These are phyloP conservation scores for Caracal caracal DNA, from an alignment of 2,113 vertebrate species.

Conservation along the genomic window DNA sequence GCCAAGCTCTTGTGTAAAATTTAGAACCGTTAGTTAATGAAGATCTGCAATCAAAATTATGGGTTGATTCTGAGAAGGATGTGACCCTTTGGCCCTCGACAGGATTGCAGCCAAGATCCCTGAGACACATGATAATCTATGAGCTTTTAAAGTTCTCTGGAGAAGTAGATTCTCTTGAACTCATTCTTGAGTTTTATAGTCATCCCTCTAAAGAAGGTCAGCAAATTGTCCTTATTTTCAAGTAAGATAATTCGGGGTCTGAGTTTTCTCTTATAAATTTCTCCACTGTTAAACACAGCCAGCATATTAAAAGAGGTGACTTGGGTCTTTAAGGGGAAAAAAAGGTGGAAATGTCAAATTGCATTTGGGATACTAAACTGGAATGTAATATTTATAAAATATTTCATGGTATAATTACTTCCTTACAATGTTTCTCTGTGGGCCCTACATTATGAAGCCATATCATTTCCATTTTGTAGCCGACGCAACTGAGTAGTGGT, in stretches of 20 bases:
- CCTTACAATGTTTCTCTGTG: not conserved
- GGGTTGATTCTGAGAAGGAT: conserved; percentile 18
- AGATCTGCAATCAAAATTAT: not conserved
- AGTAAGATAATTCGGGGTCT: conserved; percentile 4
- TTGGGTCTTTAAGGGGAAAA: not conserved
- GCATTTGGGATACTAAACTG: not conserved
- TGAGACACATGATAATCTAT: not conserved
- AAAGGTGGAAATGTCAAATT: not conserved
- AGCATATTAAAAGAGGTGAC: conserved; percentile 12
- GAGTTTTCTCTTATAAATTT: conserved; percentile 20
- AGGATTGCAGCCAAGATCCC: not conserved
- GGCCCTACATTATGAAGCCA: not conserved
- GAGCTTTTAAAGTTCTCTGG: conserved; percentile 11
- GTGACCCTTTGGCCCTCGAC: not conserved
- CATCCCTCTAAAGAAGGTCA: not conserved
- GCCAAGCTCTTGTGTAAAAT: conserved; percentile 31
- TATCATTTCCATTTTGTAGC: not conserved
- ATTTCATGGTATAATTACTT: not conserved
- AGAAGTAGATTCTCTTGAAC: conserved; percentile 16
- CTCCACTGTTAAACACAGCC: not conserved
- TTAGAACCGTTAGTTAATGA: not conserved
- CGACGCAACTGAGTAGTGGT: not conserved
- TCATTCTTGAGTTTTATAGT: not conserved
- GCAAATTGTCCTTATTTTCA: conserved; percentile 30
- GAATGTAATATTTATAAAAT: not conserved